Base-by-base conservation (phyloP, 2,113 vertebrate species). In the Halichoeres trimaculatus region DNA sequence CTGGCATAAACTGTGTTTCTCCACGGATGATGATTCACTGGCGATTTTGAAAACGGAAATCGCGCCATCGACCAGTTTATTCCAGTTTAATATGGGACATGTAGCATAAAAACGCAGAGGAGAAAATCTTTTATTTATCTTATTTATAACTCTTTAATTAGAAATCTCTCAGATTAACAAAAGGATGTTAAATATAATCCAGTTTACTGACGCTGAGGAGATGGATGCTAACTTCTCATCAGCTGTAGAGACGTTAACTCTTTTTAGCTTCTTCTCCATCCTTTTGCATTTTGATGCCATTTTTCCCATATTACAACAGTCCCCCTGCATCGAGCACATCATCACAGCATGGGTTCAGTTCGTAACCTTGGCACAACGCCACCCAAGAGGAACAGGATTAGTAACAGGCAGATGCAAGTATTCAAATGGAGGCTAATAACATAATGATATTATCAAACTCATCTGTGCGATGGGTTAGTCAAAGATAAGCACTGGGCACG, bases 41-140 rank as follows among this genome's bases (percentile, higher is more conserved):
- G 76, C 34, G 34, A 72, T 58, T 74, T 69, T 59, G n/a, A 11
- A 59, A 41, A 20, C 20, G 9, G 45, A 72, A 41, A 80, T 70
- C 59, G 41, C 64, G 8, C 69, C 30, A 30, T 30, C 36, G 24
- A 62, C 69, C 84, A 90, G 84, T 93, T 88, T 86, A 85, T 91
- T 91, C 86, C 82, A 89, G 83, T 84, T 90, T 93, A 92, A 93
- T 93, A 92, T 91, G 93, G 89, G 87, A 92, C 57, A 35, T 48
- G 66, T 52, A 74, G 87, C 91, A 86, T 88, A 82, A 90, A 91
- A 87, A 85, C 66, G 77, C 43, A 41, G 43, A 81, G 78, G 72
- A 77, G 65, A 38, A 51, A 19, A 30, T 6, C 16, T 60, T 45
- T 20, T 6, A 20, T 55, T 66, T 36, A 12, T 7, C 36, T 40